Percentiles rank a stretch among this genome's conserved stretches.
These are phyloP conservation scores for Drosophila tripunctata DNA, from an alignment of 2,888 invertebrate genomes.

Conservation along the genomic window DNA sequence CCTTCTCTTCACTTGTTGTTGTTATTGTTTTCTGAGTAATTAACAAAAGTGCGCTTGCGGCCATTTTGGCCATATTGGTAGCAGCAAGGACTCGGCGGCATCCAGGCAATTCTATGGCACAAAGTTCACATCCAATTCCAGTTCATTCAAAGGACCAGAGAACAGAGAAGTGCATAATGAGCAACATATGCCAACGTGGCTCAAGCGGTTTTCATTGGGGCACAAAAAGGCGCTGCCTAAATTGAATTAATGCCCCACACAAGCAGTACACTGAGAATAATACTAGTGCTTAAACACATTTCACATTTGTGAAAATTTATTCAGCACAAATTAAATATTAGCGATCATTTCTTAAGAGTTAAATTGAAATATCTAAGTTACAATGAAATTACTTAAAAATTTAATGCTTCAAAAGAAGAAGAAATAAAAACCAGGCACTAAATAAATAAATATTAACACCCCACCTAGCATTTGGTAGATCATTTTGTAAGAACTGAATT, in stretches of 20 bases:
- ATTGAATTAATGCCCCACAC: constrained; percentile 51
- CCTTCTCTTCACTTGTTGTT: constrained; percentile 10
- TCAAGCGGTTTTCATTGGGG: constrained; percentile 19
- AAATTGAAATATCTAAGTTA: too few relatives aligned
- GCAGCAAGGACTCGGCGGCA: constrained; percentile 12
- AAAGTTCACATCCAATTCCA: neutral
- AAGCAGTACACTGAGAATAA: neutral
- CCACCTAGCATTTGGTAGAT: too few relatives aligned
- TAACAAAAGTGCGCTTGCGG: constrained; percentile 74
- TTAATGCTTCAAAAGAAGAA: too few relatives aligned
- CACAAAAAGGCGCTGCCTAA: constrained; percentile 28
- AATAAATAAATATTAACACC: too few relatives aligned
- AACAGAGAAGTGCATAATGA: constrained; percentile 51
- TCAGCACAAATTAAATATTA: too few relatives aligned
- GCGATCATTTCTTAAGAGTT: too few relatives aligned
- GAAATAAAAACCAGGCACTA: too few relatives aligned
- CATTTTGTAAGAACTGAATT: too few relatives aligned
- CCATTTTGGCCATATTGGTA: constrained; percentile 26
- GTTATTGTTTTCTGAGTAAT: constrained; percentile 69
- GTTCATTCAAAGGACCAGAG: constrained; percentile 1
- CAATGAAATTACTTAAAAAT: too few relatives aligned
- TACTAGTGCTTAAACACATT: too few relatives aligned
- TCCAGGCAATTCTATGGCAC: constrained; percentile 4
- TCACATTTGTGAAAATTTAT: too few relatives aligned
- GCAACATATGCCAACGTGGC: constrained; percentile 60